A percentile compares a stretch with the other conserved stretches of the same genome.
phyloP scores from a whole-genome alignment of 2,113 vertebrate species.

The Empidonax alnorum region DNA sequence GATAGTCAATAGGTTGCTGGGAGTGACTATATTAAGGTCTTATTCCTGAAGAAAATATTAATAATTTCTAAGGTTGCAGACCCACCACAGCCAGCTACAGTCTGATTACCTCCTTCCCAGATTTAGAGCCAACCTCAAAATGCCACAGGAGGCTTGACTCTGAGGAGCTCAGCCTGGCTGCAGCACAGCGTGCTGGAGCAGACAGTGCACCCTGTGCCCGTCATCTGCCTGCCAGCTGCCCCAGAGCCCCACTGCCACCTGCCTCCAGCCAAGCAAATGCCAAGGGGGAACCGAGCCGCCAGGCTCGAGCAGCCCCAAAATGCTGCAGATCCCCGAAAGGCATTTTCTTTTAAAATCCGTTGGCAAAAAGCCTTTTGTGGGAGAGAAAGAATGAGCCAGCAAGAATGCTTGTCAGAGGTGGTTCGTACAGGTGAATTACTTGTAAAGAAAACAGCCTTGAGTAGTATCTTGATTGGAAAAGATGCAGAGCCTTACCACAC shows the following conservation, averaged over 20 bases:
- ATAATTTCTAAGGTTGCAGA: background rate
- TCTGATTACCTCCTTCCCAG: background rate
- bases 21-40: background rate
- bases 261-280: background rate
- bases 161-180: background rate
- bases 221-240: background rate
- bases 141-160: background rate
- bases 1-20: background rate
- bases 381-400: background rate
- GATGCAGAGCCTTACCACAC: background rate
- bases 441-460: background rate
- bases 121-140: background rate
- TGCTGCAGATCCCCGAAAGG: rapidly evolving
- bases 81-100: background rate
- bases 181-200: background rate
- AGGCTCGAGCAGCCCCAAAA: background rate
- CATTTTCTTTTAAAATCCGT: background rate
- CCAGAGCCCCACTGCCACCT: background rate
- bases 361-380: background rate
- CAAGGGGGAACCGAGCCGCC: background rate
- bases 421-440: background rate
- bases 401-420: background rate
- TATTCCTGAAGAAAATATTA: background rate
- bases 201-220: rapidly evolving
- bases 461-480: background rate